phyloP scores from a whole-genome alignment of 2,888 invertebrate genomes.

The Volucella bombylans region DNA sequence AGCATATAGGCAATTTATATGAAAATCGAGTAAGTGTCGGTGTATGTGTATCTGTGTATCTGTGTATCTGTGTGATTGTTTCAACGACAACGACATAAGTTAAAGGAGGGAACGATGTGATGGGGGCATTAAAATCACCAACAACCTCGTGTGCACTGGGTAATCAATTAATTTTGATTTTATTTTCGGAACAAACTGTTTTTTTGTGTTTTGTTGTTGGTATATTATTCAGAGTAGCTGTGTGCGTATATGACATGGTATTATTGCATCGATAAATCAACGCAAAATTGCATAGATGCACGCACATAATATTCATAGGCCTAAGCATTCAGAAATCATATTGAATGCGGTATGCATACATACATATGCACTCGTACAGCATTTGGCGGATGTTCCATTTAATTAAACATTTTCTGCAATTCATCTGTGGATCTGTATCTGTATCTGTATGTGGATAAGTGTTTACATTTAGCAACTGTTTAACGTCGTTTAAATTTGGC shows the following conservation, averaged over 20 bases:
- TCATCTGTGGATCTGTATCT: neutral
- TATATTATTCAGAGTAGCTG: neutral
- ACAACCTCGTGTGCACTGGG: slow-evolving; percentile 55
- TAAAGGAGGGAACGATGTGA: neutral
- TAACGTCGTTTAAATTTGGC: slow-evolving; percentile 13
- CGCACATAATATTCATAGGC: slow-evolving; percentile 16
- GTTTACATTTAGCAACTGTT: slow-evolving; percentile 49
- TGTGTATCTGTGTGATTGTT: neutral
- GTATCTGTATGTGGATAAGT: neutral
- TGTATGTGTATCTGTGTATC: neutral
- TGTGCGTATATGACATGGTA: slow-evolving; percentile 2
- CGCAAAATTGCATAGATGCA: slow-evolving; percentile 33
- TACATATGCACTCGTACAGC: neutral
- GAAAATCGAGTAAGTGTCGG: neutral
- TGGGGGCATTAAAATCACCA: slow-evolving; percentile 68
- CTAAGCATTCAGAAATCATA: neutral
- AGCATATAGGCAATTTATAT: slow-evolving; percentile 59
- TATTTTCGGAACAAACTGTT: slow-evolving; percentile 72
- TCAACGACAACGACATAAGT: neutral
- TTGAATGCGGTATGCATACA: no score
- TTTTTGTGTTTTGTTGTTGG: slow-evolving; percentile 20
- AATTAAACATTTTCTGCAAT: slow-evolving; percentile 45
- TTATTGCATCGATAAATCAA: slow-evolving; percentile 55
- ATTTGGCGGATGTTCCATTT: slow-evolving; percentile 70
- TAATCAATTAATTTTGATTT: slow-evolving; percentile 73